These are phyloP conservation scores for Heterohyrax brucei DNA, from an alignment of 2,797 vertebrate species.

Conservation along the genomic window DNA sequence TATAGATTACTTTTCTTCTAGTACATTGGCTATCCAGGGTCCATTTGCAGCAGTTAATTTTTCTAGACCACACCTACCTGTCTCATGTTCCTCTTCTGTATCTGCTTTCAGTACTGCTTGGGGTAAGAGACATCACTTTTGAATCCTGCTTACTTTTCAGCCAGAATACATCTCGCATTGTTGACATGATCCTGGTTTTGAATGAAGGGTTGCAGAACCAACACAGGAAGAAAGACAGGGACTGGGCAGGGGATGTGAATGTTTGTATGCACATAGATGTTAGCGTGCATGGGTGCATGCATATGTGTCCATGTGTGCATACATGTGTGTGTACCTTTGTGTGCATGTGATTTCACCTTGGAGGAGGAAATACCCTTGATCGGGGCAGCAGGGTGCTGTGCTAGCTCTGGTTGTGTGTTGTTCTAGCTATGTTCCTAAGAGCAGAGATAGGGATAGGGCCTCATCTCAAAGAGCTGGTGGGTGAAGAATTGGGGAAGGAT, in stretches of 20 bases:
- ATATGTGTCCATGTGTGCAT: neutral
- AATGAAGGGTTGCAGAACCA: neutral
- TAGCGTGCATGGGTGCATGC: too few relatives aligned
- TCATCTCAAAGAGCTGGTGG: neutral
- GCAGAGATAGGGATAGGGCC: neutral
- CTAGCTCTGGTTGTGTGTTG: too few relatives aligned
- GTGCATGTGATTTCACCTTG: fast-evolving
- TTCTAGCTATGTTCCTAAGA: neutral
- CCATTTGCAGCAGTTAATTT: constrained; percentile 11
- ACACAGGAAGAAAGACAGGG: neutral
- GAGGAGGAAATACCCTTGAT: constrained; percentile 40
- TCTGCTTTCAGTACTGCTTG: neutral
- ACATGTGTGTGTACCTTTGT: too few relatives aligned
- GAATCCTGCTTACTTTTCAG: neutral
- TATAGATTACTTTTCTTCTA: neutral
- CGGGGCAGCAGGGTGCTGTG: neutral
- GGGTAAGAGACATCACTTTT: neutral
- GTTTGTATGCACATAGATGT: too few relatives aligned
- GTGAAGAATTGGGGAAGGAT: neutral
- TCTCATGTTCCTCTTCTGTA: neutral
- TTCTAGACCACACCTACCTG: neutral
- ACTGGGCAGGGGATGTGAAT: neutral
- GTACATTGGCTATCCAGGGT: neutral
- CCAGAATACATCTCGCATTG: neutral
- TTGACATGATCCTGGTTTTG: neutral